These are phyloP conservation scores for Pissodes strobi DNA, from an alignment of 1,140 invertebrate genomes.

Conservation along the genomic window DNA sequence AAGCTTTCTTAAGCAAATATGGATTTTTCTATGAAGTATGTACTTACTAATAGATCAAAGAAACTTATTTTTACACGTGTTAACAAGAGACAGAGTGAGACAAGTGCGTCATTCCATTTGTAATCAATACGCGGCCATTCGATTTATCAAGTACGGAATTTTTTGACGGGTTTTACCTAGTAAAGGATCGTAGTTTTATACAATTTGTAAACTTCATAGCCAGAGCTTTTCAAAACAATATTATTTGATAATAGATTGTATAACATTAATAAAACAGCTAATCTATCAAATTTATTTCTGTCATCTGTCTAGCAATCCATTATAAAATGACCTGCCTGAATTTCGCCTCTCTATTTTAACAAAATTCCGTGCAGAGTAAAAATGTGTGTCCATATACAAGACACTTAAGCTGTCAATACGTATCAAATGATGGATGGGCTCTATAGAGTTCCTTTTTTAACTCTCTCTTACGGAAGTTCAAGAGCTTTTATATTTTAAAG, in stretches of 20 bases:
- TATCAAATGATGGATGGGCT: constrained; percentile 29
- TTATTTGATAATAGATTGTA: background rate
- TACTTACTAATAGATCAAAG: no score
- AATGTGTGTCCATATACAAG: constrained; percentile 35
- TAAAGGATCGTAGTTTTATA: no score
- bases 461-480: background rate
- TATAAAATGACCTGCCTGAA: constrained; percentile 21
- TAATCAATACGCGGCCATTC: no score
- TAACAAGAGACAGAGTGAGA: no score
- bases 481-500: constrained; percentile 29
- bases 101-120: no score
- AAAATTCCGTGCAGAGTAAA: constrained; percentile 20
- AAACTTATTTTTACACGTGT: no score
- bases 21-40: no score
- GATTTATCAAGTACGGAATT: no score
- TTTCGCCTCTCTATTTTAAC: constrained; percentile 24
- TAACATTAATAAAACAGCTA: constrained; percentile 13
- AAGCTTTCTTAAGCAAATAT: no score
- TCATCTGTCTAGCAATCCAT: constrained; percentile 18
- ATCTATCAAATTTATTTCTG: constrained; percentile 23
- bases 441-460: constrained; percentile 23
- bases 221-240: background rate
- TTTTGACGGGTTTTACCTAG: no score
- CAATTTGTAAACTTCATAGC: no score
- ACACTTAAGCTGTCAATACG: constrained; percentile 35